Percentiles rank a stretch among this genome's conserved stretches.
phyloP scores from a whole-genome alignment of 1,140 invertebrate species.

The Brachionus paranguensis region DNA sequence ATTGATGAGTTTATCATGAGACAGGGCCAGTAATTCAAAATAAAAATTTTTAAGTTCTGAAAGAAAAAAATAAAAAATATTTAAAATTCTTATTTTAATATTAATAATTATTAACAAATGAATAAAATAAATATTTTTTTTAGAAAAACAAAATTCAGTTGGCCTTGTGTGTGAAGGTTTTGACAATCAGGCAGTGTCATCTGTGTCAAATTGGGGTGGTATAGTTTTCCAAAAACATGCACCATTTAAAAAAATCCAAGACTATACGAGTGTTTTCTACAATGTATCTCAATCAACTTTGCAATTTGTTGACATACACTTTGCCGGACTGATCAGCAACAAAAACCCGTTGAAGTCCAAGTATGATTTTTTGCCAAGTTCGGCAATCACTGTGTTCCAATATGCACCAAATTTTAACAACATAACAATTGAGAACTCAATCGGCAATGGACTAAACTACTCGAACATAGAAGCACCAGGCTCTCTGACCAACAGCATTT shows the following conservation, averaged over 20 bases:
- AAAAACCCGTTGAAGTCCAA: neutral
- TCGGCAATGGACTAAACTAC: slow-evolving; percentile 29
- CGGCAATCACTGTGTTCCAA: slow-evolving; percentile 35
- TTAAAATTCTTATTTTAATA: too few relatives aligned
- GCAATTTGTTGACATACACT: slow-evolving; percentile 1
- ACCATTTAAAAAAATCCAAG: neutral
- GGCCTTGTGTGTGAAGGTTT: slow-evolving; percentile 37
- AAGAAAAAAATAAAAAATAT: too few relatives aligned
- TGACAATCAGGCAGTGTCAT: neutral
- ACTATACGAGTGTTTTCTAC: neutral
- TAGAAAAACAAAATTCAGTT: neutral
- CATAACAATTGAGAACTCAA: slow-evolving; percentile 9
- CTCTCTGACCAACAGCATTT: neutral
- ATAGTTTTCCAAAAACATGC: slow-evolving; percentile 27
- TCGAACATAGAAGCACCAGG: slow-evolving; percentile 25
- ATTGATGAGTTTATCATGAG: too few relatives aligned
- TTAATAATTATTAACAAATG: too few relatives aligned
- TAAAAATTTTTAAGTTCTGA: too few relatives aligned
- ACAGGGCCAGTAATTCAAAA: too few relatives aligned
- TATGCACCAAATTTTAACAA: slow-evolving; percentile 21
- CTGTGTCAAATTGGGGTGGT: slow-evolving; percentile 25
- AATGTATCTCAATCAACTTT: slow-evolving; percentile 19
- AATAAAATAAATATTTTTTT: neutral
- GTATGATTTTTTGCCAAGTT: neutral
- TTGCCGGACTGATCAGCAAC: slow-evolving; percentile 15